Conservation (phyloP, 64 coral and sea anemone genomes). For the Stichodactyla helianthus region DNA sequence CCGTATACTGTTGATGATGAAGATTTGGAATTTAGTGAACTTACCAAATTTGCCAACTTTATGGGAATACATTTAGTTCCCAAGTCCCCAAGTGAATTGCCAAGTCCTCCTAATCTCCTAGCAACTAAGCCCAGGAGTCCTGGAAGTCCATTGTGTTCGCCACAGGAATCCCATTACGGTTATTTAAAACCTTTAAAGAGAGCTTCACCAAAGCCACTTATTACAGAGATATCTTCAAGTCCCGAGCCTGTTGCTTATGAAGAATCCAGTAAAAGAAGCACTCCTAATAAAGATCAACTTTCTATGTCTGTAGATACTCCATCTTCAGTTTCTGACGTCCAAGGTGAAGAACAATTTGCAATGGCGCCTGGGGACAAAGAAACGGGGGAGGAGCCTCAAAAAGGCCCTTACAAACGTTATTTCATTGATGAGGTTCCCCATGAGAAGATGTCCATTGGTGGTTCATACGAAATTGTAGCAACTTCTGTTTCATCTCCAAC, state of each 20-base stretch:
- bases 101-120: not conserved
- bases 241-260: not conserved
- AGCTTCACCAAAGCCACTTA: not conserved
- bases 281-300: not conserved
- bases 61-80: conserved; percentile 1
- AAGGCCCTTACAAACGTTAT: conserved; percentile 20
- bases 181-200: not conserved
- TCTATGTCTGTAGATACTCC: not conserved
- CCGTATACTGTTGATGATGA: conserved; percentile 9
- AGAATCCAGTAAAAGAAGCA: not conserved
- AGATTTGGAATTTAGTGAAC: conserved; percentile 32
- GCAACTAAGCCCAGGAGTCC: not conserved
- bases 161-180: not conserved
- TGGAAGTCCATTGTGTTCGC: not conserved
- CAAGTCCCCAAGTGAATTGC: not conserved
- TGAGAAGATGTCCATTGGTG: conserved; percentile 23
- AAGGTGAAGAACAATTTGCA: not conserved
- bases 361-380: not conserved
- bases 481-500: conserved; percentile 57
- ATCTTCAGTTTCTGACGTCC: not conserved
- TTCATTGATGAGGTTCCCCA: conserved; percentile 29
- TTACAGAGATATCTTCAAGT: not conserved
- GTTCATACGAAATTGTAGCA: conserved; percentile 34
- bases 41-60: conserved; percentile 21
- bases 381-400: not conserved